Evolutionary conservation across 2,888 invertebrate species (phyloP).

Genomic region (Dynastes hyllus): DNA sequence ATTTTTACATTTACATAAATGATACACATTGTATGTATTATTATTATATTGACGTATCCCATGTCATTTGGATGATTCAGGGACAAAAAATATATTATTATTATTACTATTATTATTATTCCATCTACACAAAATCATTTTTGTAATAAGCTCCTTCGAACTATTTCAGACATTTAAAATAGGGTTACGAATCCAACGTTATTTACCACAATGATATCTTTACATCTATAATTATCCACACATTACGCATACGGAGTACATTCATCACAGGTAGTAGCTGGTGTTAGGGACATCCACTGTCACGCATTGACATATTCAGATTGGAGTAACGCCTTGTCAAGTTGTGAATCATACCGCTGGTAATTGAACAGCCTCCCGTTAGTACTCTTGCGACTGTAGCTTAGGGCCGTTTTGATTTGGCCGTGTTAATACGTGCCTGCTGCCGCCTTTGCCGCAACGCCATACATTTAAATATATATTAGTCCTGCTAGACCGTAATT

Average conservation of each 20-base stretch:
- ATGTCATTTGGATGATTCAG: no score
- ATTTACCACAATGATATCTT: no score
- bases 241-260: not conserved
- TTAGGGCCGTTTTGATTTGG: slow-evolving; percentile 23
- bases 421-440: slow-evolving; percentile 31
- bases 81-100: no score
- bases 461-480: slow-evolving; percentile 30
- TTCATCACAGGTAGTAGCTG: slow-evolving; percentile 4
- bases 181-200: no score
- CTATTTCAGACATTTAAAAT: no score
- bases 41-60: no score
- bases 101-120: no score
- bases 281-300: not conserved
- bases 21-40: no score
- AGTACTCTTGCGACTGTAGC: slow-evolving; percentile 19
- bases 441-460: slow-evolving; percentile 3
- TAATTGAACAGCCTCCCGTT: slow-evolving; percentile 33
- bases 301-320: slow-evolving; percentile 38
- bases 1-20: no score
- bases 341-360: slow-evolving; percentile 32
- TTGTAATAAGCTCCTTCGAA: no score
- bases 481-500: slow-evolving; percentile 8
- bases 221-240: no score
- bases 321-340: slow-evolving; percentile 30
- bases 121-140: no score